phyloP scores from a whole-genome alignment of 2,888 invertebrate species.

The Mythimna albipuncta region DNA sequence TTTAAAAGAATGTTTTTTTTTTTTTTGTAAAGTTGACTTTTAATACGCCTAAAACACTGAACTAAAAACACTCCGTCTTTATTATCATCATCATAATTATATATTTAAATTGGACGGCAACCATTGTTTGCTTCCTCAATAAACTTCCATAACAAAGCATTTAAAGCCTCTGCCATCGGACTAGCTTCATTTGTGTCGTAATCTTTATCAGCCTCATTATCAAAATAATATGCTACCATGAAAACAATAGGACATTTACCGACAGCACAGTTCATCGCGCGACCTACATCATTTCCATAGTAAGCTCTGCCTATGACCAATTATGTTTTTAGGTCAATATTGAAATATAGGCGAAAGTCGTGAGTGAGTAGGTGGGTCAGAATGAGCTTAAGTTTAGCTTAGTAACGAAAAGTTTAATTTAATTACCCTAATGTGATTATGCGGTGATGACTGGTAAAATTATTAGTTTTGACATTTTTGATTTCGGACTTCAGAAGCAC shows the following conservation, averaged over 20 bases:
- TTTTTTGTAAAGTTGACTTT: neutral
- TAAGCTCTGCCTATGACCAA: constrained; percentile 53
- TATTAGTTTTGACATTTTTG: neutral
- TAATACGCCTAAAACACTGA: neutral
- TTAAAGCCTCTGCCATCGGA: constrained; percentile 3
- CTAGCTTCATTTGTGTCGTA: constrained; percentile 12
- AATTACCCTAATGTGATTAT: constrained; percentile 1
- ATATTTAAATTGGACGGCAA: neutral
- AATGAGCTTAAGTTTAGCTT: constrained; percentile 12
- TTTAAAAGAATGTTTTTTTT: too few relatives aligned
- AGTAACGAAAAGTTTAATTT: constrained; percentile 20
- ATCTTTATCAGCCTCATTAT: constrained; percentile 25
- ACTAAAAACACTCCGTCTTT: neutral
- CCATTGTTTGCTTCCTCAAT: constrained; percentile 21
- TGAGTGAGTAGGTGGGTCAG: constrained; percentile 47
- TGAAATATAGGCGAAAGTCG: constrained; percentile 62
- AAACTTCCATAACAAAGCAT: constrained; percentile 5
- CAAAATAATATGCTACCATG: constrained; percentile 28
- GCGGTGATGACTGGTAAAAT: neutral
- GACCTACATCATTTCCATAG: constrained; percentile 47
- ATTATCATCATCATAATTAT: neutral
- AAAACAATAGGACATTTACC: constrained; percentile 58
- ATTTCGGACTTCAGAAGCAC: neutral
- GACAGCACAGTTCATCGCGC: constrained; percentile 50
- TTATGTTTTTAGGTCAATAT: constrained; percentile 62